Percentiles rank a stretch among this genome's conserved stretches.
These are phyloP conservation scores for Parasteatoda tepidariorum DNA, from an alignment of 1,140 invertebrate species.

Conservation along the genomic window DNA sequence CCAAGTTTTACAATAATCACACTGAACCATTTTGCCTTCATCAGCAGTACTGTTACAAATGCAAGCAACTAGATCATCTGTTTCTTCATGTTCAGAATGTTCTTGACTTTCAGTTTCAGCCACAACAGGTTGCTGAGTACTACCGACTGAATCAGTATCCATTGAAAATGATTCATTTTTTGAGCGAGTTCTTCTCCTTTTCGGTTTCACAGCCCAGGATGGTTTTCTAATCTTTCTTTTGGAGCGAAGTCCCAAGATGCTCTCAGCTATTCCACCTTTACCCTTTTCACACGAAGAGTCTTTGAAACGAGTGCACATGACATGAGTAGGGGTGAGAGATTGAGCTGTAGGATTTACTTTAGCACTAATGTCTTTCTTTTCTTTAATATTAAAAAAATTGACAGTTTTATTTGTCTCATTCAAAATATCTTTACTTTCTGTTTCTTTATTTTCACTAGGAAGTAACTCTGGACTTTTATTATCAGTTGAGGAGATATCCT, in stretches of 20 bases:
- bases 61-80: conserved; percentile 26
- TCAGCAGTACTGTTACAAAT: conserved; percentile 48
- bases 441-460: too few species aligned
- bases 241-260: neutral
- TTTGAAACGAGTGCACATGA: conserved; percentile 39
- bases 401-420: too few species aligned
- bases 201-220: conserved; percentile 11
- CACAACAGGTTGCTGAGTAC: neutral
- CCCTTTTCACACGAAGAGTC: conserved; percentile 22
- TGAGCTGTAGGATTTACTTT: neutral
- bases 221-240: conserved; percentile 39
- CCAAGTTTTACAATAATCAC: conserved; percentile 55
- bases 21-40: conserved; percentile 53
- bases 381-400: too few species aligned
- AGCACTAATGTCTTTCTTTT: neutral
- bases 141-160: conserved; percentile 6
- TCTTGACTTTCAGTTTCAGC: conserved; percentile 5
- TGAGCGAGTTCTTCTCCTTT: conserved; percentile 40
- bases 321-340: conserved; percentile 18
- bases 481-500: too few species aligned
- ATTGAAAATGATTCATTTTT: conserved; percentile 38
- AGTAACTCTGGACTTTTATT: too few species aligned
- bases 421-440: too few species aligned
- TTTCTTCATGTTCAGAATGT: conserved; percentile 1
- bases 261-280: neutral